These are phyloP conservation scores for Heliconius erato DNA, from an alignment of 2,888 invertebrate species.

Conservation along the genomic window DNA sequence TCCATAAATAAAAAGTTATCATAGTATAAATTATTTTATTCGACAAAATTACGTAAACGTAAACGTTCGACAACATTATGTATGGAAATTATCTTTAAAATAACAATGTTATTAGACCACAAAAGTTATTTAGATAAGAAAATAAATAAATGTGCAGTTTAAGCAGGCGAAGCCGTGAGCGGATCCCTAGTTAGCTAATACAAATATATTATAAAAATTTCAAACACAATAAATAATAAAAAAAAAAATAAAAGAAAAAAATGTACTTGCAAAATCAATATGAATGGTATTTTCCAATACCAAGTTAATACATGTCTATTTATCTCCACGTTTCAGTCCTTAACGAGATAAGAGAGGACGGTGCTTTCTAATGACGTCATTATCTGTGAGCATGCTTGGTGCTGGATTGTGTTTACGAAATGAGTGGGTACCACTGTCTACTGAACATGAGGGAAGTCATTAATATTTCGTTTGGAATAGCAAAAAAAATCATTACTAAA, in stretches of 20 bases:
- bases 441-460: not conserved
- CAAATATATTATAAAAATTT: not conserved
- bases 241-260: not conserved
- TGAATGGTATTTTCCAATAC: constrained; percentile 12
- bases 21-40: too few relatives aligned
- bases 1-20: too few relatives aligned
- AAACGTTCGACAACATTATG: too few relatives aligned
- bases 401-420: constrained; percentile 12
- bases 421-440: not conserved
- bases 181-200: too few relatives aligned
- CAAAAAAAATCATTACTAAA: not conserved
- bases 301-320: constrained; percentile 21
- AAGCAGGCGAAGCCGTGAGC: too few relatives aligned
- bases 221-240: not conserved
- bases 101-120: too few relatives aligned
- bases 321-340: constrained; percentile 14
- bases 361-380: constrained; percentile 30
- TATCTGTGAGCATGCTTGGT: constrained; percentile 24
- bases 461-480: not conserved
- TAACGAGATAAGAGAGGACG: constrained; percentile 23
- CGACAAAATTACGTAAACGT: too few relatives aligned
- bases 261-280: not conserved
- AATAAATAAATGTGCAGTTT: too few relatives aligned
- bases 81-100: too few relatives aligned
- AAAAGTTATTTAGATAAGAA: too few relatives aligned